Conservation (phyloP, 2,888 invertebrate species). For the Sesia apiformis region DNA sequence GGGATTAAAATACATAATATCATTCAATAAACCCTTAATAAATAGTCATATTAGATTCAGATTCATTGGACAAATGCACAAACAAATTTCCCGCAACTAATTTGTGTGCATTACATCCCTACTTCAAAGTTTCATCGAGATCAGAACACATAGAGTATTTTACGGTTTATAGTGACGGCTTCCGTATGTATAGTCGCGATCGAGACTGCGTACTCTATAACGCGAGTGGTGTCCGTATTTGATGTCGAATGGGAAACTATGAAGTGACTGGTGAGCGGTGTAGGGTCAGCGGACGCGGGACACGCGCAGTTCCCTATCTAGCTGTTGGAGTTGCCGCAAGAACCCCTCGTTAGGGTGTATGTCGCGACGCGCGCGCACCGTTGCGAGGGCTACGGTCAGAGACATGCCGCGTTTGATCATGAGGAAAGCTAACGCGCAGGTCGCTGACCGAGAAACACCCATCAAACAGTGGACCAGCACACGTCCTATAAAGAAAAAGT, state of each 20-base stretch:
- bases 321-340: conserved; percentile 82
- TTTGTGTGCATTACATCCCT: background rate
- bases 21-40: background rate
- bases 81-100: background rate
- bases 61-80: background rate
- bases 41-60: background rate
- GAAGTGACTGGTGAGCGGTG: conserved; percentile 35
- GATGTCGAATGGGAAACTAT: conserved; percentile 31
- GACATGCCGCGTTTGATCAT: conserved; percentile 86
- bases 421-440: conserved; percentile 85
- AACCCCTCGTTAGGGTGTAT: conserved; percentile 89
- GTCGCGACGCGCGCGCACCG: conserved; percentile 80
- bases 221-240: conserved; percentile 19
- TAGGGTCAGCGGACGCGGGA: conserved; percentile 65
- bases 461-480: conserved; percentile 87
- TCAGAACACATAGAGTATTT: no score
- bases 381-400: conserved; percentile 81
- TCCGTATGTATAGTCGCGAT: conserved; percentile 34
- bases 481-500: conserved; percentile 72
- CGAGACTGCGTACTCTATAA: conserved; percentile 47
- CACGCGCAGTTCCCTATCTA: conserved; percentile 76
- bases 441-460: conserved; percentile 88
- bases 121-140: no score
- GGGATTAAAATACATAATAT: background rate
- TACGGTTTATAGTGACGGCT: background rate